Evolutionary conservation across 1,140 invertebrate species (phyloP).

Genomic region (Tenebrio molitor): DNA sequence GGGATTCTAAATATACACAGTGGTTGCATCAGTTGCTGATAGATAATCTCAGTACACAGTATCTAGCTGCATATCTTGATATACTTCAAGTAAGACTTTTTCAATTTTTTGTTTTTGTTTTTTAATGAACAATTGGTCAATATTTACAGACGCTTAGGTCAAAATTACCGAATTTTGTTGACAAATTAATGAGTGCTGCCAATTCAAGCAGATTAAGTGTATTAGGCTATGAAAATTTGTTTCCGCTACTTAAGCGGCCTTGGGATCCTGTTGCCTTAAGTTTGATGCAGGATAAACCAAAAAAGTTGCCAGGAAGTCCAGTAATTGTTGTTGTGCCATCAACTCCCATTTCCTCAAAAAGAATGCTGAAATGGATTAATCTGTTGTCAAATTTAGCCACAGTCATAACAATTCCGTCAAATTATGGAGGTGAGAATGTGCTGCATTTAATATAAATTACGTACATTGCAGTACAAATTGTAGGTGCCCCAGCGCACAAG

Average conservation of each 20-base stretch:
- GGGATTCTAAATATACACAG: conserved; percentile 80
- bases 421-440: conserved; percentile 58
- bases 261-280: conserved; percentile 79
- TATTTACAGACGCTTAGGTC: conserved; percentile 79
- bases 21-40: conserved; percentile 85
- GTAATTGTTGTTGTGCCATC: conserved; percentile 79
- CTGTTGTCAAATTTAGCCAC: conserved; percentile 78
- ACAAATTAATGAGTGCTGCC: conserved; percentile 78
- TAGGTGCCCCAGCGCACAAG: conserved; percentile 61
- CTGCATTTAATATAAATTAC: too few species aligned
- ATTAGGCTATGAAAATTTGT: conserved; percentile 70
- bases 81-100: conserved; percentile 72
- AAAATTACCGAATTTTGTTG: conserved; percentile 84
- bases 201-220: conserved; percentile 66
- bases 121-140: too few species aligned
- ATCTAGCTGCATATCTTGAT: conserved; percentile 84
- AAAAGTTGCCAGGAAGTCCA: conserved; percentile 81
- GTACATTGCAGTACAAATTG: conserved; percentile 54
- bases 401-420: conserved; percentile 76
- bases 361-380: conserved; percentile 79
- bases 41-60: conserved; percentile 77
- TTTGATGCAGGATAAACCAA: conserved; percentile 64
- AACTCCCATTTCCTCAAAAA: conserved; percentile 70
- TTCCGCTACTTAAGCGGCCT: conserved; percentile 78
- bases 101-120: too few species aligned